Percentiles rank a stretch among this genome's conserved stretches.
Conservation (phyloP, 1,140 invertebrate species). For the Aricia agestis region DNA sequence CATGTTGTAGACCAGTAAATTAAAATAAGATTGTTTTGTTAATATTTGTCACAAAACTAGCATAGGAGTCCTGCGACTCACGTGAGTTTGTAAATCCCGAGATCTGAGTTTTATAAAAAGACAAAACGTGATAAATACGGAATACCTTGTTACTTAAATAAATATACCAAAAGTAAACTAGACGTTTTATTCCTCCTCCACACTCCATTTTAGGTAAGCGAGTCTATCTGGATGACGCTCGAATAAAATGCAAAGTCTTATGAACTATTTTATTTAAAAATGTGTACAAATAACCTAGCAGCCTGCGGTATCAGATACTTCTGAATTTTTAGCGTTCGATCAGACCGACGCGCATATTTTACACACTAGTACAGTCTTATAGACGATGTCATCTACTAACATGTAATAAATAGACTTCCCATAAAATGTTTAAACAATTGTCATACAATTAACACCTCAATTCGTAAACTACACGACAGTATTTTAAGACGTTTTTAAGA, state of each 20-base stretch:
- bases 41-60: not conserved
- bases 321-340: conserved; percentile 9
- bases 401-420: not conserved
- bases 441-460: not conserved
- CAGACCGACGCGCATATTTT: not conserved
- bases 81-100: conserved; percentile 26
- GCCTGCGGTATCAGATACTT: conserved; percentile 33
- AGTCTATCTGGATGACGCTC: too few species aligned
- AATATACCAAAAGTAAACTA: conserved; percentile 41
- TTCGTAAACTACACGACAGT: not conserved
- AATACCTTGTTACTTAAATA: conserved; percentile 63
- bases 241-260: conserved; percentile 33
- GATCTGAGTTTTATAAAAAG: conserved; percentile 64
- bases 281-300: conserved; percentile 67
- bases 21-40: not conserved
- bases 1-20: too few species aligned
- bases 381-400: conserved; percentile 26
- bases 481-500: not conserved
- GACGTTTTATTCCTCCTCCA: conserved; percentile 20
- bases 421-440: conserved; percentile 1
- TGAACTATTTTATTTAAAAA: conserved; percentile 64
- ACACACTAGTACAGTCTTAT: conserved; percentile 36
- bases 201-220: too few species aligned
- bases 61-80: not conserved
- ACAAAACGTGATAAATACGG: conserved; percentile 72